Evolutionary conservation across 1,140 invertebrate genomes (phyloP).

Genomic region (Luehdorfia chinensis): DNA sequence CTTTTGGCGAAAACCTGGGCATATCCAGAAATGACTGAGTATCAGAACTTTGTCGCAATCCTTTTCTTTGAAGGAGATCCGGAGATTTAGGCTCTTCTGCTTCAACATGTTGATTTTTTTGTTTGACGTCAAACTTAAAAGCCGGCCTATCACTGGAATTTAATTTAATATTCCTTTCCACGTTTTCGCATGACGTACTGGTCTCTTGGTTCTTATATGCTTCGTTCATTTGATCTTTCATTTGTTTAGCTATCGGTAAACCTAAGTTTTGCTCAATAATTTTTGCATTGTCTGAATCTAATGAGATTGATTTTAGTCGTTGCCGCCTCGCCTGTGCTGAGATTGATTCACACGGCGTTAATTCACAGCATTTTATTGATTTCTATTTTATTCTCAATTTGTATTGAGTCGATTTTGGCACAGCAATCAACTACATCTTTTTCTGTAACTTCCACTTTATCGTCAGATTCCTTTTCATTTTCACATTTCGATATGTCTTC

Average conservation of each 20-base stretch:
- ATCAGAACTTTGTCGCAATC: conserved; percentile 61
- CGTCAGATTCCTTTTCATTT: conserved; percentile 43
- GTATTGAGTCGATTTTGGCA: conserved; percentile 53
- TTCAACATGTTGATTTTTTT: conserved; percentile 41
- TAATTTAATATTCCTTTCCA: conserved; percentile 50
- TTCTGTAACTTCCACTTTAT: conserved; percentile 34
- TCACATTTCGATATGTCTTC: conserved; percentile 50
- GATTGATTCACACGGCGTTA: conserved; percentile 42
- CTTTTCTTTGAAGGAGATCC: conserved; percentile 54
- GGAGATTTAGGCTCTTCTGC: conserved; percentile 48
- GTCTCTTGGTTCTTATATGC: conserved; percentile 65
- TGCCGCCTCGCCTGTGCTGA: conserved; percentile 68
- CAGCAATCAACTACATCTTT: conserved; percentile 67
- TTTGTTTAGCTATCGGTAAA: conserved; percentile 72
- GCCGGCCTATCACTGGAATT: conserved; percentile 43
- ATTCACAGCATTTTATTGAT: conserved; percentile 41
- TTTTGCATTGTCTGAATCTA: conserved; percentile 76
- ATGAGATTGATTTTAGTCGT: conserved; percentile 75
- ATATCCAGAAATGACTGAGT: conserved; percentile 73
- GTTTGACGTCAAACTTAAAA: conserved; percentile 63
- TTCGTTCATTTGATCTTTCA: conserved; percentile 73
- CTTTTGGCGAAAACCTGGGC: conserved; percentile 75
- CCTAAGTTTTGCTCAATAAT: conserved; percentile 77
- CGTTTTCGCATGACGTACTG: conserved; percentile 61
- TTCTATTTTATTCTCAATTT: conserved; percentile 44